phyloP scores from a whole-genome alignment of 2,888 invertebrate genomes.

The Helicoverpa assulta region DNA sequence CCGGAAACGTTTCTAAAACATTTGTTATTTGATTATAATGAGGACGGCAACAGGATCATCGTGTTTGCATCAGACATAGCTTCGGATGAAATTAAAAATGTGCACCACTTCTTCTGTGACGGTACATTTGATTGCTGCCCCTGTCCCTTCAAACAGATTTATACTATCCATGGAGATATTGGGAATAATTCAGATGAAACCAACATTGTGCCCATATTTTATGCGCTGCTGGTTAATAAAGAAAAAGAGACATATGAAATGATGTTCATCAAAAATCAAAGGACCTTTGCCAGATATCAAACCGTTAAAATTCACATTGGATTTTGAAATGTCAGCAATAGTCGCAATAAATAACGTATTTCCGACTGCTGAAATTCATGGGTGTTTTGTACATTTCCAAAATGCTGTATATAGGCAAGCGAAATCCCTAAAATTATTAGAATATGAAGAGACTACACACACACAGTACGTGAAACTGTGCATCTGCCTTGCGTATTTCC shows the following conservation, averaged over 20 bases:
- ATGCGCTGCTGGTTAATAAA: constrained; percentile 35
- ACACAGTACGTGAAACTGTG: constrained; percentile 30
- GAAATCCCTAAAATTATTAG: constrained; percentile 23
- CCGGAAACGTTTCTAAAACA: constrained; percentile 23
- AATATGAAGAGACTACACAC: constrained; percentile 29
- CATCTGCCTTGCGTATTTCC: constrained; percentile 29
- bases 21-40: constrained; percentile 34
- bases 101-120: constrained; percentile 27
- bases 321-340: constrained; percentile 36
- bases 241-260: constrained; percentile 25
- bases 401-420: constrained; percentile 25
- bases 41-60: constrained; percentile 38
- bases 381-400: constrained; percentile 40
- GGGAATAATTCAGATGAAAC: constrained; percentile 25
- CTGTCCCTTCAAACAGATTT: constrained; percentile 29
- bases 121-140: constrained; percentile 35
- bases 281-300: constrained; percentile 26
- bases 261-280: constrained; percentile 34
- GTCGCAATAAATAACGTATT: constrained; percentile 29
- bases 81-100: constrained; percentile 23
- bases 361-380: constrained; percentile 24
- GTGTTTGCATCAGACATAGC: constrained; percentile 33
- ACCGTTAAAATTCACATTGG: constrained; percentile 34
- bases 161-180: constrained; percentile 37
- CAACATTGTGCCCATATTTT: constrained; percentile 36